These are phyloP conservation scores for Parnassius smintheus DNA, from an alignment of 2,888 invertebrate species.

Conservation along the genomic window DNA sequence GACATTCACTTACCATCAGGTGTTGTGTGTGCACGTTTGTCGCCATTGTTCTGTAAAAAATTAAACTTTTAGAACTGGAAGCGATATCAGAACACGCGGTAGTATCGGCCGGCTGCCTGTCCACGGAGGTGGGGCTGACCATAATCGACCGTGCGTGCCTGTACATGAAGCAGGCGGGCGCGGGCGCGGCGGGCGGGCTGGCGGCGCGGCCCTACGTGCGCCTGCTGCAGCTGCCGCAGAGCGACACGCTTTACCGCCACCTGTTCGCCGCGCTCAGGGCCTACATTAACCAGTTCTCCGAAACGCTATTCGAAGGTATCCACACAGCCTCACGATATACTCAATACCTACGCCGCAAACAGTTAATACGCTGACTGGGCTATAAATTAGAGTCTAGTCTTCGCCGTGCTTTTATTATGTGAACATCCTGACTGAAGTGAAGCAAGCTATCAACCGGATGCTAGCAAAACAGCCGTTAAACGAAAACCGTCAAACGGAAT, in stretches of 20 bases:
- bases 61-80: constrained; percentile 55
- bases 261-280: constrained; percentile 95
- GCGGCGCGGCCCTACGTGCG: constrained; percentile 92
- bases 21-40: too few relatives aligned
- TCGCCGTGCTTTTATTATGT: too few relatives aligned
- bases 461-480: too few relatives aligned
- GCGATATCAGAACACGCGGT: constrained; percentile 70
- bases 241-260: constrained; percentile 93
- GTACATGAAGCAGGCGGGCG: constrained; percentile 90
- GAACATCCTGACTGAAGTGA: too few relatives aligned
- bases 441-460: too few relatives aligned
- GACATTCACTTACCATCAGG: too few relatives aligned
- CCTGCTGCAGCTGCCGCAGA: constrained; percentile 94
- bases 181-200: constrained; percentile 84
- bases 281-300: constrained; percentile 94
- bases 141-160: constrained; percentile 93
- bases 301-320: constrained; percentile 89
- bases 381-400: too few relatives aligned
- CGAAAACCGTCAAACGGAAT: too few relatives aligned
- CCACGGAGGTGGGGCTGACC: constrained; percentile 94
- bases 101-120: constrained; percentile 79
- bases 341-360: too few relatives aligned
- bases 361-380: too few relatives aligned
- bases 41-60: too few relatives aligned
- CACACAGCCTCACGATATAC: too few relatives aligned